Conservation (phyloP, 2,797 vertebrate genomes). For the Limosa lapponica region DNA sequence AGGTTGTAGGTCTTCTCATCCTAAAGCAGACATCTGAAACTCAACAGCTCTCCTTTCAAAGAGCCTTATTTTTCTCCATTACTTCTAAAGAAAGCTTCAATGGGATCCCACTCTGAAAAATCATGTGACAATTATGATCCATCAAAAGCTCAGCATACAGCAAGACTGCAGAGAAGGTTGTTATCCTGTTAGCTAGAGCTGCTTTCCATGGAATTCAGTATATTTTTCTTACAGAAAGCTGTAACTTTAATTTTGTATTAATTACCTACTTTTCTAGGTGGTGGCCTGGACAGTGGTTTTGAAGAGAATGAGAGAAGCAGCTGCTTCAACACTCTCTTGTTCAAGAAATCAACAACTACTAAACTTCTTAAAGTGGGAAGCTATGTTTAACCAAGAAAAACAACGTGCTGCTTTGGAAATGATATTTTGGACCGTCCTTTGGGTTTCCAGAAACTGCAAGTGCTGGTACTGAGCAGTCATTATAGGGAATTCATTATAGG, state of each 20-base stretch:
- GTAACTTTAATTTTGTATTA: neutral
- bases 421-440: neutral
- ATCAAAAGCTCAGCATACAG: neutral
- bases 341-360: neutral
- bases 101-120: neutral
- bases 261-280: neutral
- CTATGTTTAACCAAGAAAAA: neutral
- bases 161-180: neutral
- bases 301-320: neutral
- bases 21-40: neutral
- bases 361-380: neutral
- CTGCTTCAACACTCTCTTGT: neutral
- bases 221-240: neutral
- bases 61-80: neutral
- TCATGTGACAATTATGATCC: neutral
- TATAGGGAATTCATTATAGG: neutral
- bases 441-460: neutral
- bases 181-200: neutral
- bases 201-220: neutral
- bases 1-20: neutral
- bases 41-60: neutral
- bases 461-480: neutral
- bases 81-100: neutral
- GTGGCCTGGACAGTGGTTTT: neutral
- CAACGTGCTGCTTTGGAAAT: neutral